A percentile compares a stretch with the other conserved stretches of the same genome.
phyloP scores from a whole-genome alignment of 2,888 invertebrate species.

The Acanthococcus lagerstroemiae region DNA sequence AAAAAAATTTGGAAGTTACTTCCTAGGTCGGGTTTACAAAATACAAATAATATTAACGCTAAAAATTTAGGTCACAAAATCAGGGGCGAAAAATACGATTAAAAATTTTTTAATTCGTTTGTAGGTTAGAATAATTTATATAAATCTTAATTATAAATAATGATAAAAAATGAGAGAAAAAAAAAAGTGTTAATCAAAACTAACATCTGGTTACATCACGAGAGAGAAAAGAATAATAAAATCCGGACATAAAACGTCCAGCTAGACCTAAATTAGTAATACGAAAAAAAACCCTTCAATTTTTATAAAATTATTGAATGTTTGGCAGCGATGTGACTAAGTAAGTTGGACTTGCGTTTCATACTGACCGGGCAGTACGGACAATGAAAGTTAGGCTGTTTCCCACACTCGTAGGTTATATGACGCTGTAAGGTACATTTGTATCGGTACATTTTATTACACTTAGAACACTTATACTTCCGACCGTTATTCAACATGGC shows the following conservation, averaged over 20 bases:
- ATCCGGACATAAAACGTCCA: not conserved
- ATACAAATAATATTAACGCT: not conserved
- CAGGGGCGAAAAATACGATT: not conserved
- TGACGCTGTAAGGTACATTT: constrained; percentile 26
- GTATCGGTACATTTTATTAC: constrained; percentile 31
- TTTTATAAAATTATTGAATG: constrained; percentile 28
- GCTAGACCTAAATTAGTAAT: not conserved
- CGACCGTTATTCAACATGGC: constrained; percentile 26
- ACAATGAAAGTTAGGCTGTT: constrained; percentile 31
- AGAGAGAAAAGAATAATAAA: constrained; percentile 4
- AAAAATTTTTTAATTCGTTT: too few relatives aligned
- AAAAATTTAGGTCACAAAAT: constrained; percentile 16
- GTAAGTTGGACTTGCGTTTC: constrained; percentile 29
- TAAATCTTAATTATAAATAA: too few relatives aligned
- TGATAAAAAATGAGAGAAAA: too few relatives aligned
- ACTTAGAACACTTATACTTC: constrained; percentile 29
- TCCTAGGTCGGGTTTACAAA: not conserved
- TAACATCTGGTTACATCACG: too few relatives aligned
- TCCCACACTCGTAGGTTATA: constrained; percentile 31
- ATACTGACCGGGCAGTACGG: constrained; percentile 27
- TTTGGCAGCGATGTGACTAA: constrained; percentile 29
- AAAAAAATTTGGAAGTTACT: not conserved
- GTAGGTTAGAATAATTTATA: too few relatives aligned
- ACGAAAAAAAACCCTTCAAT: not conserved
- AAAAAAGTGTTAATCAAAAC: too few relatives aligned